Evolutionary conservation across 2,797 vertebrate genomes (phyloP).

Genomic region (Erethizon dorsatum): DNA sequence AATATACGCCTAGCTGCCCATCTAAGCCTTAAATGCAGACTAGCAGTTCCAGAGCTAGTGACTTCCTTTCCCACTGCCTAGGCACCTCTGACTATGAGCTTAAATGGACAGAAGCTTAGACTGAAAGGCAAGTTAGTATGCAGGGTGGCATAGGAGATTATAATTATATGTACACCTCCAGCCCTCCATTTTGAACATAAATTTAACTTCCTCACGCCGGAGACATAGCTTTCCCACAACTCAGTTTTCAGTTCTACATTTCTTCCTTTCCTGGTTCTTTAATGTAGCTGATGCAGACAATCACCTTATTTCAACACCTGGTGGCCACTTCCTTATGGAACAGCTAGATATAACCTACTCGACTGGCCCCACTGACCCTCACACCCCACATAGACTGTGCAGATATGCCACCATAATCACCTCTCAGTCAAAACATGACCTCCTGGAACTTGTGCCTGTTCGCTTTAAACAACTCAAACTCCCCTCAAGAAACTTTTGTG

Average conservation of each 20-base stretch:
- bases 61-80: not conserved
- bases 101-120: not conserved
- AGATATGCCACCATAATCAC: not conserved
- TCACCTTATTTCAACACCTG: not conserved
- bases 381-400: not conserved
- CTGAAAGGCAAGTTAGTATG: not conserved
- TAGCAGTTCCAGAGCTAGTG: not conserved
- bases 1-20: too few species aligned
- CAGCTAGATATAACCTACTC: not conserved
- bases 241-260: not conserved
- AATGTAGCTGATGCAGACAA: not conserved
- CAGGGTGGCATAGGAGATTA: not conserved
- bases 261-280: not conserved
- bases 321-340: not conserved
- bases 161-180: not conserved
- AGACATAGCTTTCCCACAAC: not conserved
- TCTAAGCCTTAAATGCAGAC: not conserved
- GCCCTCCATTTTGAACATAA: not conserved
- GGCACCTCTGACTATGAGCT: not conserved
- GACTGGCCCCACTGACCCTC: not conserved
- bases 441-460: not conserved
- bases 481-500: not conserved
- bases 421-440: not conserved
- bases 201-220: not conserved
- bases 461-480: not conserved